phyloP scores from a whole-genome alignment of 1,140 invertebrate species.

The Apis cerana region DNA sequence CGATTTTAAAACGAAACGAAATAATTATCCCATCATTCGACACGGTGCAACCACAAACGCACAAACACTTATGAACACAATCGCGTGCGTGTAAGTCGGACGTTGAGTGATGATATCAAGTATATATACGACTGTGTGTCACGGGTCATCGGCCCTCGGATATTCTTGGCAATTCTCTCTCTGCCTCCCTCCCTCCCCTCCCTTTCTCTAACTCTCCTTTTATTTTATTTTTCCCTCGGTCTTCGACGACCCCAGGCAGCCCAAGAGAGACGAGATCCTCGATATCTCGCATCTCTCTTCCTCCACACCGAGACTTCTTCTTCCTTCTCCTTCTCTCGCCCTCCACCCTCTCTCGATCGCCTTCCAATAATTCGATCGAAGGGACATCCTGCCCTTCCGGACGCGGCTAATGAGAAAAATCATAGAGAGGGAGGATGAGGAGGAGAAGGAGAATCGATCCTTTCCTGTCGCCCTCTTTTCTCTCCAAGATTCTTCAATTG shows the following conservation, averaged over 20 bases:
- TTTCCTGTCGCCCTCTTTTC: constrained; percentile 9
- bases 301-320: background rate
- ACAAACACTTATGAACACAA: background rate
- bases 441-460: background rate
- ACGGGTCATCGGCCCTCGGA: constrained; percentile 61
- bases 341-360: constrained; percentile 8
- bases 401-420: constrained; percentile 35
- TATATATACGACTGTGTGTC: constrained; percentile 58
- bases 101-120: constrained; percentile 55
- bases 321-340: background rate
- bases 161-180: constrained; percentile 60
- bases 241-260: constrained; percentile 8
- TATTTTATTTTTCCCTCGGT: constrained; percentile 10
- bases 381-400: constrained; percentile 26
- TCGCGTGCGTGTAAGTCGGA: constrained; percentile 42
- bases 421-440: background rate
- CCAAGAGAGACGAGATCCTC: constrained; percentile 11
- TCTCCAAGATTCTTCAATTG: background rate
- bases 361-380: constrained; percentile 18
- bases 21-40: constrained; percentile 2
- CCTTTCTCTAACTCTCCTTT: background rate
- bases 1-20: background rate
- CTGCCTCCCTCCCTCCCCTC: constrained; percentile 18
- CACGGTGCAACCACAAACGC: constrained; percentile 6
- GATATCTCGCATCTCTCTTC: background rate